Percentiles rank a stretch among this genome's conserved stretches.
Evolutionary conservation across 2,888 invertebrate species (phyloP).

Genomic region (Hirtodrosophila cameraria): DNA sequence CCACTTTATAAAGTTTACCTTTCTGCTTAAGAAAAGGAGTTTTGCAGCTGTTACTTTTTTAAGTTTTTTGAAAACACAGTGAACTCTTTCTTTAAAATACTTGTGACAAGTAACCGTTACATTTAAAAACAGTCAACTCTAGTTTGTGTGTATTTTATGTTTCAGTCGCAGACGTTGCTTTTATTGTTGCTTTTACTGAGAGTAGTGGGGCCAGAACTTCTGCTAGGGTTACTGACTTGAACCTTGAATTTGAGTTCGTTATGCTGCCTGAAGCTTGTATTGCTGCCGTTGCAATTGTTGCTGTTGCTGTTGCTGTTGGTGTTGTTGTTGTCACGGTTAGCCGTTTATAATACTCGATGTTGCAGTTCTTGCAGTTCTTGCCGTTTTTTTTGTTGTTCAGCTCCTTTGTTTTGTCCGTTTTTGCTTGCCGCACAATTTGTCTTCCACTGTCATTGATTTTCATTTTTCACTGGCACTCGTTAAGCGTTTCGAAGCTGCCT

Average conservation of each 20-base stretch:
- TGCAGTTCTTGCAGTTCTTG: constrained; percentile 33
- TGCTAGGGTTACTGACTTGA: constrained; percentile 79
- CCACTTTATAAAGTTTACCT: no score
- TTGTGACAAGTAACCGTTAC: no score
- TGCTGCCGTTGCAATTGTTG: constrained; percentile 22
- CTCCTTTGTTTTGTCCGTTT: constrained; percentile 67
- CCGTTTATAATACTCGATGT: constrained; percentile 63
- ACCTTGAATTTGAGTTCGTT: constrained; percentile 76
- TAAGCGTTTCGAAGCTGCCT: constrained; percentile 27
- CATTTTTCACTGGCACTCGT: constrained; percentile 74
- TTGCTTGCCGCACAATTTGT: constrained; percentile 73
- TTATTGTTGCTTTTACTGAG: constrained; percentile 62
- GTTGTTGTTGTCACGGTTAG: constrained; percentile 63
- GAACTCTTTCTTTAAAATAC: no score
- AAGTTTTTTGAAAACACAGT: no score
- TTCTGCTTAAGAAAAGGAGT: no score
- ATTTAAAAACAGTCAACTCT: no score
- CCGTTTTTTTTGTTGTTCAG: constrained; percentile 10
- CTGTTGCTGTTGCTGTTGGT: constrained; percentile 26
- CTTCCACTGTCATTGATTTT: constrained; percentile 80
- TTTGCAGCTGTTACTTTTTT: no score
- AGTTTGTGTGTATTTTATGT: constrained; percentile 55
- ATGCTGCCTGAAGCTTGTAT: constrained; percentile 56
- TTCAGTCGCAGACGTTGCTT: constrained; percentile 62
- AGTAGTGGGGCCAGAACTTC: constrained; percentile 55